Conservation (phyloP, 2,113 vertebrate species). For the Syngnathoides biaculeatus region DNA sequence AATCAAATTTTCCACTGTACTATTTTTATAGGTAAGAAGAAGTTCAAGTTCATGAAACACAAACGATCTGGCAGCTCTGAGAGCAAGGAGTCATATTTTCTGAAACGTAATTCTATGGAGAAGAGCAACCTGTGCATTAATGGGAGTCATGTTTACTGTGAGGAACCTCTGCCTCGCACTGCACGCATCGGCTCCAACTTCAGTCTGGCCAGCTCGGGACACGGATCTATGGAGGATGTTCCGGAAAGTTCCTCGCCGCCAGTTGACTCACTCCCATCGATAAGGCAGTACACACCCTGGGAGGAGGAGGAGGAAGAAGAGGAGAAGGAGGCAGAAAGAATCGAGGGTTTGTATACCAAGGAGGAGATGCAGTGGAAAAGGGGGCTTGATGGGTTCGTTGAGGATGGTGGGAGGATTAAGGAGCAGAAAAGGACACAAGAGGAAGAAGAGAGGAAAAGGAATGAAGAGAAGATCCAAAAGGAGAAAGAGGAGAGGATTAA, state of each 20-base stretch:
- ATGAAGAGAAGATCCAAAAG: background rate
- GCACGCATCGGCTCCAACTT: conserved; percentile 59
- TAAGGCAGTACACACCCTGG: conserved; percentile 51
- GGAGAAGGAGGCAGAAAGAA: background rate
- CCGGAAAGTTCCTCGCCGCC: conserved; percentile 52
- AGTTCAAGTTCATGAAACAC: conserved; percentile 74
- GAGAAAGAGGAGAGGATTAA: conserved; percentile 5
- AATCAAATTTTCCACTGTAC: background rate
- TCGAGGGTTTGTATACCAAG: background rate
- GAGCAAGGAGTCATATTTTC: conserved; percentile 68
- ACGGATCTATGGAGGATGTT: conserved; percentile 70
- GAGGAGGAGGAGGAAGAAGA: conserved; percentile 48
- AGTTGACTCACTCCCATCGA: conserved; percentile 33
- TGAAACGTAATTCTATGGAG: conserved; percentile 71
- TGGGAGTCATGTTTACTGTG: conserved; percentile 83
- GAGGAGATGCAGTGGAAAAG: conserved; percentile 13
- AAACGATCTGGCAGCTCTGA: conserved; percentile 80
- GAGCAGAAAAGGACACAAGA: conserved; percentile 1
- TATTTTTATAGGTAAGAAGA: conserved; percentile 69
- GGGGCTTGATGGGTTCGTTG: background rate
- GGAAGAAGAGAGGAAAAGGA: conserved; percentile 1
- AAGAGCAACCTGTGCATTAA: conserved; percentile 89
- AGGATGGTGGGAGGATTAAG: background rate
- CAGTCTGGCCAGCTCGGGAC: conserved; percentile 67
- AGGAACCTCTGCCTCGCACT: conserved; percentile 67